Conservation (phyloP, 2,888 invertebrate genomes). For the Petrolisthes manimaculis region DNA sequence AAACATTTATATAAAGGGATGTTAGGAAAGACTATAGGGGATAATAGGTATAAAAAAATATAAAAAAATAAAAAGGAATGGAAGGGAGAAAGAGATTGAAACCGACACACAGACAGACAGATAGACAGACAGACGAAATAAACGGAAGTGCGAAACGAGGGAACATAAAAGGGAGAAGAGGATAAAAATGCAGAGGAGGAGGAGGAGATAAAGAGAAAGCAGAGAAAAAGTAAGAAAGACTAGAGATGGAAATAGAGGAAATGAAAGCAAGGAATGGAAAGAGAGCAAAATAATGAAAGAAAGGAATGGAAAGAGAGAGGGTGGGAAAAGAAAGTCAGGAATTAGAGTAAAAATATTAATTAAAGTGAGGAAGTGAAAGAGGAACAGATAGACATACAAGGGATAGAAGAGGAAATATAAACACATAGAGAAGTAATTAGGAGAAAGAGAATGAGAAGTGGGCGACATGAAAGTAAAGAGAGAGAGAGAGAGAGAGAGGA, state of each 20-base stretch:
- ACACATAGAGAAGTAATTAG: background rate
- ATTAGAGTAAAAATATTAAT: conserved; percentile 3
- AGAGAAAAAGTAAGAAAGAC: background rate
- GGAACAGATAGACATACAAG: background rate
- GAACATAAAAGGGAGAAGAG: background rate
- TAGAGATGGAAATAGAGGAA: background rate
- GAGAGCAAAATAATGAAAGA: background rate
- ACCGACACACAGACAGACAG: background rate
- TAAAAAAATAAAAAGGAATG: background rate
- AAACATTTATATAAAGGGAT: background rate
- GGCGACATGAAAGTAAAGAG: too few relatives aligned
- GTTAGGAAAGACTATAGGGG: conserved; percentile 2
- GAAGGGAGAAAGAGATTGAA: background rate
- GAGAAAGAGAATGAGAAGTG: background rate
- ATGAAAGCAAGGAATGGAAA: background rate
- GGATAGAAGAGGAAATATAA: background rate
- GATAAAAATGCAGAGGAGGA: background rate
- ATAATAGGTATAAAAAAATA: conserved; percentile 5
- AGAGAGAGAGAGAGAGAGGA: background rate
- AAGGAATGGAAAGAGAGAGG: conserved; percentile 18
- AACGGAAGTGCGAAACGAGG: background rate
- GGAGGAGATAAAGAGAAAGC: too few relatives aligned
- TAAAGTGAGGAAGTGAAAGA: background rate
- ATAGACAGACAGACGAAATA: background rate
- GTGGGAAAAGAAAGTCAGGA: background rate